phyloP scores from a whole-genome alignment of 2,888 invertebrate genomes.

The Latheticus oryzae region DNA sequence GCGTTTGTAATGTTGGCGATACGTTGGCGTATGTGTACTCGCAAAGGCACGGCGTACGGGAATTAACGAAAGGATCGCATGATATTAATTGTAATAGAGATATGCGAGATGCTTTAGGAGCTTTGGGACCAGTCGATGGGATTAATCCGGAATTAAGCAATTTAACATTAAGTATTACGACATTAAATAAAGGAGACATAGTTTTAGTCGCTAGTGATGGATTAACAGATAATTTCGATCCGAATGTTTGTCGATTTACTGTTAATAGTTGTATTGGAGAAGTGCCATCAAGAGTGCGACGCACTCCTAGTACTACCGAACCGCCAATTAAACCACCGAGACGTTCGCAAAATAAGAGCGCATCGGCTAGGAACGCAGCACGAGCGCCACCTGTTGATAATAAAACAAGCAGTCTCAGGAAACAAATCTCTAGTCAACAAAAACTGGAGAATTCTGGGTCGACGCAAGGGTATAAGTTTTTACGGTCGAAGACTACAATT shows the following conservation, averaged over 20 bases:
- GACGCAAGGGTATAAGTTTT: constrained; percentile 54
- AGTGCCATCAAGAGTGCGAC: constrained; percentile 42
- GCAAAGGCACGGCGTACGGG: constrained; percentile 80
- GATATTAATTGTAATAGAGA: constrained; percentile 85
- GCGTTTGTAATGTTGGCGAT: constrained; percentile 91
- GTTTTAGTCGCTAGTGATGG: constrained; percentile 92
- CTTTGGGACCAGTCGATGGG: constrained; percentile 88
- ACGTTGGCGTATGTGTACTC: constrained; percentile 89
- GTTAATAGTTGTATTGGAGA: constrained; percentile 64
- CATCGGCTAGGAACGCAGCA: neutral
- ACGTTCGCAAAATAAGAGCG: constrained; percentile 61
- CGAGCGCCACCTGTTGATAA: constrained; percentile 52
- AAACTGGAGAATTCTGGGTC: constrained; percentile 37
- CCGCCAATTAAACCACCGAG: constrained; percentile 56
- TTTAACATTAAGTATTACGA: constrained; percentile 85
- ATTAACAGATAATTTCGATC: constrained; percentile 91
- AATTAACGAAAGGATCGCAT: constrained; percentile 86
- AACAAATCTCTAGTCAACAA: constrained; percentile 48
- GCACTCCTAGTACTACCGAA: constrained; percentile 32
- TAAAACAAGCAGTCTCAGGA: constrained; percentile 51
- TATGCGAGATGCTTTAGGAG: constrained; percentile 90
- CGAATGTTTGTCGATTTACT: constrained; percentile 90
- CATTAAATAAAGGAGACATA: constrained; percentile 82
- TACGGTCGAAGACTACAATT: constrained; percentile 64
- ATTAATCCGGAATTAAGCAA: constrained; percentile 87